Conservation (phyloP, 2,797 vertebrate genomes). For the Myotis myotis region DNA sequence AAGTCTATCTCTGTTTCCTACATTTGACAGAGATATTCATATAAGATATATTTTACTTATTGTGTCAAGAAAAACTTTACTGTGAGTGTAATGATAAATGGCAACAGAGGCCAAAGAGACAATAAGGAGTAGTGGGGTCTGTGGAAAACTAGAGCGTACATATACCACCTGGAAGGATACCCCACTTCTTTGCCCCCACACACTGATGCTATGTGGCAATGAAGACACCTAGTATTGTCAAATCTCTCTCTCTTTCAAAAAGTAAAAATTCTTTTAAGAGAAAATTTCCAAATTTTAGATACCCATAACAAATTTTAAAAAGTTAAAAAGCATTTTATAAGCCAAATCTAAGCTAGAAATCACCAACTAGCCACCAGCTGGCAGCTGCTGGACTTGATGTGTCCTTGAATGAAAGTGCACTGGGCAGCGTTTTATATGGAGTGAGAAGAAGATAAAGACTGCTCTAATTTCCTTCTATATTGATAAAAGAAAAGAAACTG, state of each 20-base stretch:
- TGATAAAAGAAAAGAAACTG: background rate
- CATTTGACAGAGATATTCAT: background rate
- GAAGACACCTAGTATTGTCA: background rate
- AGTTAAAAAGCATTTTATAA: background rate
- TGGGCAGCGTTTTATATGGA: background rate
- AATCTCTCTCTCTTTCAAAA: background rate
- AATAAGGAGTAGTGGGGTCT: background rate
- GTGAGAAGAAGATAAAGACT: background rate
- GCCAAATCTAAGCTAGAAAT: background rate
- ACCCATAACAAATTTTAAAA: background rate
- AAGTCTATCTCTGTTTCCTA: background rate
- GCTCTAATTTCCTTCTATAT: background rate
- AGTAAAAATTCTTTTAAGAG: background rate
- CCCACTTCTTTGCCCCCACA: background rate
- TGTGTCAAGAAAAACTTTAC: background rate
- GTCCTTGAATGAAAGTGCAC: background rate
- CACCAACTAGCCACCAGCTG: background rate
- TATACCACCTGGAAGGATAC: background rate
- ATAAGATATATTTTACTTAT: background rate
- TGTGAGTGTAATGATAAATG: background rate
- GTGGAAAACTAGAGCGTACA: background rate
- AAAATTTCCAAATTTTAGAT: background rate
- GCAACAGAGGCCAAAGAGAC: background rate
- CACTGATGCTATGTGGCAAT: background rate
- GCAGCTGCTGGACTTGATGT: background rate